Conservation (phyloP, 2,888 invertebrate genomes). For the Ametastegia equiseti region DNA sequence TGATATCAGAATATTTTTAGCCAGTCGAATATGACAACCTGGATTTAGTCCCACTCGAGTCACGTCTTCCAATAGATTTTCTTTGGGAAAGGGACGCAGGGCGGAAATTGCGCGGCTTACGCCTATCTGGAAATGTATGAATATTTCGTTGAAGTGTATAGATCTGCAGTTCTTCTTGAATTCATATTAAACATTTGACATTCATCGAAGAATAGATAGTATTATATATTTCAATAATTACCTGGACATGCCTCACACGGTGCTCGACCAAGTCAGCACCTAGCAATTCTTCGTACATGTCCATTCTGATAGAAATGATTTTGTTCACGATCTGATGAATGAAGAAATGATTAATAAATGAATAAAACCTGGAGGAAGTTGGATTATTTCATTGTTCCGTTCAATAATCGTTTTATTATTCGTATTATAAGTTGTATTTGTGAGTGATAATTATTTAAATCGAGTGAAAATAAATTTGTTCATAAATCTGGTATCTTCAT, state of each 20-base stretch:
- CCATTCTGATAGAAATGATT: constrained; percentile 90
- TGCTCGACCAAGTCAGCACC: constrained; percentile 95
- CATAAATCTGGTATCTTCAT: too few relatives aligned
- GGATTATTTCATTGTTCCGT: too few relatives aligned
- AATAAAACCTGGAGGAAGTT: too few relatives aligned
- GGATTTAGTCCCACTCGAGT: constrained; percentile 84
- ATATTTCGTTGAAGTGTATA: constrained; percentile 45
- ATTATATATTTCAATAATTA: constrained; percentile 64
- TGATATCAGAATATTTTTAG: not conserved
- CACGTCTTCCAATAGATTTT: constrained; percentile 75
- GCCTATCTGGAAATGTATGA: constrained; percentile 76
- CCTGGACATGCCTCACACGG: constrained; percentile 85
- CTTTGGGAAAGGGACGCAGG: constrained; percentile 80
- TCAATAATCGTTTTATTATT: too few relatives aligned
- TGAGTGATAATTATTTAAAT: too few relatives aligned
- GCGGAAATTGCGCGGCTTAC: constrained; percentile 87
- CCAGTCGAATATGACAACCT: constrained; percentile 73
- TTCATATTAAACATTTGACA: not conserved
- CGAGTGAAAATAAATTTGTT: too few relatives aligned
- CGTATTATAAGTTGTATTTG: too few relatives aligned
- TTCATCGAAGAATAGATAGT: not conserved
- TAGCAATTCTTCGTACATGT: constrained; percentile 89
- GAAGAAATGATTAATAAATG: not conserved
- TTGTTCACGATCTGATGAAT: constrained; percentile 80
- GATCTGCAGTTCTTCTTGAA: too few relatives aligned